Evolutionary conservation across 2,113 vertebrate genomes (phyloP).

Genomic region (Rhinoptilus africanus): DNA sequence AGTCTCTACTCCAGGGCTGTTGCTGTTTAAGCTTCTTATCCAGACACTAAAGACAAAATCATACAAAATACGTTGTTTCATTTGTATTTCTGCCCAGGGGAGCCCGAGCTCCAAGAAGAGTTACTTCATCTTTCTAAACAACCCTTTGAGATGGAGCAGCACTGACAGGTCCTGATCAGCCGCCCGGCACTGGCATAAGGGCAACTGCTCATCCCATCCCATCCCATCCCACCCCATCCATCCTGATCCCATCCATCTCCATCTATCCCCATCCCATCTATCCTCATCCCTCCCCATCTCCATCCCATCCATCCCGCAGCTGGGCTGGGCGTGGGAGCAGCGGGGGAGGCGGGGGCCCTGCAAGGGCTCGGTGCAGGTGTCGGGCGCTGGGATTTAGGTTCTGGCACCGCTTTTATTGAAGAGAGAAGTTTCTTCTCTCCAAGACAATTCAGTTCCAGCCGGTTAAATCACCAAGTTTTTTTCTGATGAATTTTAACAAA

Average conservation of each 20-base stretch:
- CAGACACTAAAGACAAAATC: neutral
- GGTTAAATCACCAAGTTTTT: neutral
- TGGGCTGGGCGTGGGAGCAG: neutral
- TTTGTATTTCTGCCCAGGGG: conserved; percentile 13
- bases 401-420: neutral
- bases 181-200: rapidly evolving
- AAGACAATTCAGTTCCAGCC: neutral
- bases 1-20: neutral
- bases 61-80: neutral
- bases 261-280: neutral
- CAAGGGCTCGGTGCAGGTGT: neutral
- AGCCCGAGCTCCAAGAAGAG: neutral
- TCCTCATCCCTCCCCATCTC: neutral
- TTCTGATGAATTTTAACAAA: neutral
- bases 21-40: conserved; percentile 15
- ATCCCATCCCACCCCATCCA: too few relatives aligned
- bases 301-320: neutral
- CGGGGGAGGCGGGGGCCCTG: neutral
- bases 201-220: neutral
- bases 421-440: neutral
- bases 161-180: neutral
- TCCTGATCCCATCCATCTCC: too few relatives aligned
- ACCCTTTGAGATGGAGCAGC: neutral
- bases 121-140: neutral
- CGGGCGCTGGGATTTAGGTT: neutral